These are phyloP conservation scores for Phyllotreta cruciferae DNA, from an alignment of 2,888 invertebrate species.

Conservation along the genomic window DNA sequence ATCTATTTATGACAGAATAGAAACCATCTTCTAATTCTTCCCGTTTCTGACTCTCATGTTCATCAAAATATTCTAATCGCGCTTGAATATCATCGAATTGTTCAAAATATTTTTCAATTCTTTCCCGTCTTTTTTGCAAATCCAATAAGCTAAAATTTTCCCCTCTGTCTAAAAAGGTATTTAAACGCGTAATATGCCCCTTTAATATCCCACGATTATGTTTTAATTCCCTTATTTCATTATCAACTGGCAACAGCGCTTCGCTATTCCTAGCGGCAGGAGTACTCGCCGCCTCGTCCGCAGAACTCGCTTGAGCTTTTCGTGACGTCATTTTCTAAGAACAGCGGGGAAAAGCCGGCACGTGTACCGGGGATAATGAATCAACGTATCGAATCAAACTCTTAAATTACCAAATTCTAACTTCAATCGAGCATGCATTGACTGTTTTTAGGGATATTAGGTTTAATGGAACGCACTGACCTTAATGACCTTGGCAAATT, in stretches of 20 bases:
- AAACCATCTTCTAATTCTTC: background rate
- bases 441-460: background rate
- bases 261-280: background rate
- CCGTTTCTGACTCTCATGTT: background rate
- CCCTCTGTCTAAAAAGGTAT: background rate
- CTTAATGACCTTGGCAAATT: background rate
- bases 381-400: background rate
- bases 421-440: background rate
- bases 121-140: background rate
- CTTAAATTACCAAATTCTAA: background rate
- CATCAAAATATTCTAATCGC: conserved; percentile 6
- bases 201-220: conserved; percentile 10
- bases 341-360: background rate
- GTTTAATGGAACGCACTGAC: conserved; percentile 10
- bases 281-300: background rate
- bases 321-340: background rate
- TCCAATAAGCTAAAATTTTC: conserved; percentile 2
- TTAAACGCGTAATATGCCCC: conserved; percentile 13
- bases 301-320: background rate
- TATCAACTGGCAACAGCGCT: too few species aligned
- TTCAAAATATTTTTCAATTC: background rate
- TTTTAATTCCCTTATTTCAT: conserved; percentile 7
- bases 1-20: conserved; percentile 7
- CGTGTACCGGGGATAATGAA: background rate
- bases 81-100: conserved; percentile 7